Evolutionary conservation across 2,888 invertebrate species (phyloP), one percentile per base, ranked within the genome.

Genomic region (Apotomis turbidana): DNA sequence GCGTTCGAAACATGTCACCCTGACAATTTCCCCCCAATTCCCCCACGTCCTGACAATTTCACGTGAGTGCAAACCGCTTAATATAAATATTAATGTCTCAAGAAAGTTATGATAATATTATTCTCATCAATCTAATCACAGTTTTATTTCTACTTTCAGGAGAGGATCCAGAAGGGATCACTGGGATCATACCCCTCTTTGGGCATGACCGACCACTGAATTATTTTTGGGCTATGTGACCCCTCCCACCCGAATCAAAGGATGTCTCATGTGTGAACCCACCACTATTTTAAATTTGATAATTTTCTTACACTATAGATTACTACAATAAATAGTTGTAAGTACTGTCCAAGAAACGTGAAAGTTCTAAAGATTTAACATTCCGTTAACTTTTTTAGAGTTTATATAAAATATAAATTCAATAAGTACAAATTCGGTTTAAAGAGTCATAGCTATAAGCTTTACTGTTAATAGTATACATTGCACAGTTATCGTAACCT

Each of bases 381-480:
- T 38, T 38, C 55, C 12, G 15, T 12, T 44, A 38, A 71, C 15
- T 63, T 72, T 70, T 64, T 62, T 74, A 75, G 79, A 78, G 12
- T 54, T 55, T 78, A 78, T 78, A 78, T 77, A 73, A 72, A 68
- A 75, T 67, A 71, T 75, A 78, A 75, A 78, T 75, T 70, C 69
- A 77, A 80, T 91, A 91, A 91, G 90, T 90, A 91, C 90, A 90
- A 83, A 84, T 81, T 85, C 84, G 83, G 63, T 63, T 72, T 72
- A 13, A 63, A 62, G 58, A 54, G 63, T 71, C 61, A 49, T 41
- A 41, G 55, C 27, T 59, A 57, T n/a, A 71, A 68, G 51, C 67
- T 27, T 61, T 57, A 57, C 62, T 2, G 13, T 63, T 38, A 51
- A 63, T 52, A 63, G 38, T 64, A 64, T 57, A 57, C 66, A 72